Evolutionary conservation across 2,888 invertebrate genomes (phyloP), one percentile per base, ranked within the genome.

Genomic region (Philaethria dido): DNA sequence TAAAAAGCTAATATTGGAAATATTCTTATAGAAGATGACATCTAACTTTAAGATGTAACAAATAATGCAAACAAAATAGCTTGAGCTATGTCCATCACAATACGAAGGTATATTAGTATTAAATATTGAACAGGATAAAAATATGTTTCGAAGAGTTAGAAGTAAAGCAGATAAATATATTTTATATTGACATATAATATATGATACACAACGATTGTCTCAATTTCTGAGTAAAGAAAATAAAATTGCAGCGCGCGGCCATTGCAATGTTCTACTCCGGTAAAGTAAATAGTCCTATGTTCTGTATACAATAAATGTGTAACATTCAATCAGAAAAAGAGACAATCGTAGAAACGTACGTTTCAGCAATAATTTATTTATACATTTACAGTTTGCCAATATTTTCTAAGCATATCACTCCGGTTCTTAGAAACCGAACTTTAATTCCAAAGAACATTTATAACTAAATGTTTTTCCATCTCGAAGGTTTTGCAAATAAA

Each of bases 111-210:
- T 18, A 55, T n/a, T n/a, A n/a, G n/a, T 42, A 47, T 47, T 60
- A 59, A 52, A 54, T 50, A 54, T 57, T 66, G 64, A 72, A 84
- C 83, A 89, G 86, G 88, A 85, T 86, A 87, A 87, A 88, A 86
- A 85, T 76, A 75, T 80, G 85, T 82, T 78, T 75, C 76, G 75
- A 77, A 80, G 80, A 87, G 88, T 87, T 88, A 88, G 85, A 87
- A 79, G 80, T 81, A 85, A 88, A 91, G 90, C 89, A 86, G 83
- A 87, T 89, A 89, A 88, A 89, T 90, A 89, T 84, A 81, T 81
- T 79, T 74, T 86, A 81, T 84, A 85, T 85, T 80, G 79, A 83
- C 85, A 88, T 78, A 80, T 52, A 77, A 81, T 84, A 79, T 82
- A 84, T 81, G 71, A 84, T 84, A 85, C 80, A 86, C 75, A 78